Evolutionary conservation across 2,797 vertebrate genomes (phyloP).

Genomic region (Trichosurus vulpecula): DNA sequence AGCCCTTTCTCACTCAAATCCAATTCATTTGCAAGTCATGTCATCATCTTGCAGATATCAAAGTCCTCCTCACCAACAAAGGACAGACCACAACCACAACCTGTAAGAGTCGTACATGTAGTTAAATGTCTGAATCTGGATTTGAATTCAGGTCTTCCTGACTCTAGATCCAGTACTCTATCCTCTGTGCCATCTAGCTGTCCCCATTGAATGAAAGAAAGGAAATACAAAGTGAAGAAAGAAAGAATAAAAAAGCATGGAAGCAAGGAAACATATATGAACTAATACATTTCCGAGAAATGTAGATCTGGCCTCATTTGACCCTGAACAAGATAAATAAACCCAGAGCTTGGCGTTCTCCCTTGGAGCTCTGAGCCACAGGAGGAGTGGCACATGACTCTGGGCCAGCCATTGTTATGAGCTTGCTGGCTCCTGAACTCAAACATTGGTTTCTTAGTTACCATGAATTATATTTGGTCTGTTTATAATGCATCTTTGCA

Average conservation of each 20-base stretch:
- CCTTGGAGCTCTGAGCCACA: no score
- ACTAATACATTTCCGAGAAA: not conserved
- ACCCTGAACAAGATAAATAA: not conserved
- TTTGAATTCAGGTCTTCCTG: not conserved
- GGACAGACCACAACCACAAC: no score
- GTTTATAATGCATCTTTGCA: no score
- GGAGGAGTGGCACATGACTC: no score
- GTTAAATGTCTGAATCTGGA: not conserved
- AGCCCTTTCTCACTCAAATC: no score
- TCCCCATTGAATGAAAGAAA: not conserved
- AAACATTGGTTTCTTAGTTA: no score
- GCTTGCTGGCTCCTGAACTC: no score
- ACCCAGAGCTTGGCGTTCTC: not conserved
- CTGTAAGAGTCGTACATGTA: not conserved
- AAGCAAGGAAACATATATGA: constrained; percentile 3
- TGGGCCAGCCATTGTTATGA: no score
- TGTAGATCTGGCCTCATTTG: not conserved
- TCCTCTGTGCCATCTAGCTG: not conserved
- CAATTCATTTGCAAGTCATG: no score
- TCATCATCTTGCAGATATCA: no score
- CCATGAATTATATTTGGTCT: no score
- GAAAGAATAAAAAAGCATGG: not conserved
- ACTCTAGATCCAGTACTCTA: not conserved
- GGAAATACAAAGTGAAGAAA: not conserved
- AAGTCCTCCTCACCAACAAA: no score